A percentile compares a stretch with the other conserved stretches of the same genome.
Conservation (phyloP, 2,888 invertebrate genomes). For the Zelleria hepariella region DNA sequence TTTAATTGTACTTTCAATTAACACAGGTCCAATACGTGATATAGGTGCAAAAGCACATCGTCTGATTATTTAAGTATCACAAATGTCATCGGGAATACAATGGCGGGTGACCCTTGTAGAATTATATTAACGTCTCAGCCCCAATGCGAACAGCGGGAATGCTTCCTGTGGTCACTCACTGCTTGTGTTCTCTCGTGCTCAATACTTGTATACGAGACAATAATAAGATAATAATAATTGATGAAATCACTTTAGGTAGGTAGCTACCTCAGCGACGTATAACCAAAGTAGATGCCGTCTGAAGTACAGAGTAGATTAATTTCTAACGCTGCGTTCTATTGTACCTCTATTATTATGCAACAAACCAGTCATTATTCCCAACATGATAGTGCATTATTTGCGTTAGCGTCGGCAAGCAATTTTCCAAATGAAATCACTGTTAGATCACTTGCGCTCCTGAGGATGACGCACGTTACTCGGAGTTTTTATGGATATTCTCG, state of each 20-base stretch:
- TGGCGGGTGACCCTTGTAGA: conserved; percentile 31
- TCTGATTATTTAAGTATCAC: conserved; percentile 53
- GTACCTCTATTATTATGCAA: neutral
- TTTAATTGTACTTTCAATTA: neutral
- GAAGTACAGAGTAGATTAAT: neutral
- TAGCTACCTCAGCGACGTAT: too few species aligned
- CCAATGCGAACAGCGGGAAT: conserved; percentile 3
- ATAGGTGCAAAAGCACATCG: conserved; percentile 17
- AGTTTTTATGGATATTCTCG: neutral
- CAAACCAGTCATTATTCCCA: neutral
- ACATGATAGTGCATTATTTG: neutral
- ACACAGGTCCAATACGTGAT: conserved; percentile 15
- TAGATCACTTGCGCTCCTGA: neutral
- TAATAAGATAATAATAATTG: neutral
- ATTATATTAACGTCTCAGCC: conserved; percentile 16
- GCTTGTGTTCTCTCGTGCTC: neutral
- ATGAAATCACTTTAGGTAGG: neutral
- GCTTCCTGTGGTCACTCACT: neutral
- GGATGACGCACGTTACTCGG: neutral
- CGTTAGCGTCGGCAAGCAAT: neutral
- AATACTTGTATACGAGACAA: neutral
- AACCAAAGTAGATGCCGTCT: too few species aligned
- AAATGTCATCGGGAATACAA: conserved; percentile 51
- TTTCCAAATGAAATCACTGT: neutral
- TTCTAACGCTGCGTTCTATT: neutral